A percentile compares a stretch with the other conserved stretches of the same genome.
phyloP scores from a whole-genome alignment of 2,113 vertebrate species.

The Cynopterus brachyotis region DNA sequence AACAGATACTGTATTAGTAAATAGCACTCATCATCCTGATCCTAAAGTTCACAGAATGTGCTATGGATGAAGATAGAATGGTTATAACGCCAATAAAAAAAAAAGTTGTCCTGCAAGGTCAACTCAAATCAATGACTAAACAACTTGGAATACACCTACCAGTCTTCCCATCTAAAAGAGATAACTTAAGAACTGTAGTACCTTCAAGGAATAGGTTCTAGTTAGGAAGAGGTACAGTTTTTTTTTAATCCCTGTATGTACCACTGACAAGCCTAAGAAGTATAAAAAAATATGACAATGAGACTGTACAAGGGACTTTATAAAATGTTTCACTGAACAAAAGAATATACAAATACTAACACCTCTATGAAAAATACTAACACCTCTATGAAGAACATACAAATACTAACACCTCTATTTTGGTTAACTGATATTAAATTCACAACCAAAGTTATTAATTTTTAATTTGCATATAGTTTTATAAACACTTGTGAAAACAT shows the following conservation, averaged over 20 bases:
- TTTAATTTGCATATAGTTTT: slow-evolving; percentile 15
- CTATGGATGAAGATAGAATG: background rate
- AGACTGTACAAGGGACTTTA: background rate
- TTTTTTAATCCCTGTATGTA: background rate
- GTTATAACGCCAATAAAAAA: background rate
- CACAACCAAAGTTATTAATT: background rate
- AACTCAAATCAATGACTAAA: background rate
- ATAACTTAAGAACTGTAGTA: background rate
- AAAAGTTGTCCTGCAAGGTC: background rate
- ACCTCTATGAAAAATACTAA: background rate
- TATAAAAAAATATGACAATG: background rate
- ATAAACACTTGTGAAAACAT: background rate
- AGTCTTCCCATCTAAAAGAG: background rate
- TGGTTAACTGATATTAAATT: background rate
- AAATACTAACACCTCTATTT: background rate
- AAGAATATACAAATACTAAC: background rate
- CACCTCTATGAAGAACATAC: background rate
- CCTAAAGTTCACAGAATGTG: background rate
- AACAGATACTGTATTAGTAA: background rate
- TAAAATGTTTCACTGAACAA: background rate
- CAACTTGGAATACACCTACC: background rate
- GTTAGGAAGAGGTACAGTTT: background rate
- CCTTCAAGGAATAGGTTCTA: background rate
- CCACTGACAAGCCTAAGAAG: background rate
- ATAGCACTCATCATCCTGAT: background rate